Conservation (phyloP, 2,888 invertebrate genomes). For the Lepetodrilus schrolli region DNA sequence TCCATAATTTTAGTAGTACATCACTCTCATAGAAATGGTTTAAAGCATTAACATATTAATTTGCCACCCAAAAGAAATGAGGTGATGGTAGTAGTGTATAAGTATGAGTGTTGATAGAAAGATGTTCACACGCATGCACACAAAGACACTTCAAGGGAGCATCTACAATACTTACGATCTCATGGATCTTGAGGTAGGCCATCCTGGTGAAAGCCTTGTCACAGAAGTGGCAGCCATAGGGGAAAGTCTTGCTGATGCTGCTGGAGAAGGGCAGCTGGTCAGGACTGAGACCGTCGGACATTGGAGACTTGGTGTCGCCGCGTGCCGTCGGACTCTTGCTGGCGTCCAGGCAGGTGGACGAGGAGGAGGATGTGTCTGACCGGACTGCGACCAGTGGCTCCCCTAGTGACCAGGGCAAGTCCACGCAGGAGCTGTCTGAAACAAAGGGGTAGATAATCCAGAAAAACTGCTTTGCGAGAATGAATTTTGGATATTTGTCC, state of each 20-base stretch:
- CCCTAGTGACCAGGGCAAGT: constrained; percentile 29
- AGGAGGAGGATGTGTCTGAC: constrained; percentile 37
- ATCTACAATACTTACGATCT: constrained; percentile 91
- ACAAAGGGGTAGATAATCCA: not conserved
- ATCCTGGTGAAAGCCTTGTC: constrained; percentile 91
- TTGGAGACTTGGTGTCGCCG: constrained; percentile 41
- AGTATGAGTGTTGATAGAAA: too few relatives aligned
- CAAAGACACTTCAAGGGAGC: too few relatives aligned
- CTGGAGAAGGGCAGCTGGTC: constrained; percentile 80
- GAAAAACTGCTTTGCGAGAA: too few relatives aligned
- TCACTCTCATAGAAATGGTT: too few relatives aligned
- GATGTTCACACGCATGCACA: too few relatives aligned
- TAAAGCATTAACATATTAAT: too few relatives aligned
- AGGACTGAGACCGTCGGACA: constrained; percentile 47
- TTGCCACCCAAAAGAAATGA: too few relatives aligned
- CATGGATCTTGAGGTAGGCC: constrained; percentile 91
- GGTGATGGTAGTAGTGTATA: too few relatives aligned
- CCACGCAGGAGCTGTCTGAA: constrained; percentile 8
- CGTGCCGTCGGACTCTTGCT: constrained; percentile 30
- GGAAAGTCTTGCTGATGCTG: constrained; percentile 84
- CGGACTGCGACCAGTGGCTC: constrained; percentile 24
- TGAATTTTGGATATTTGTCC: too few relatives aligned
- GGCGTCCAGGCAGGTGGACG: constrained; percentile 23
- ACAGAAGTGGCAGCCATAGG: constrained; percentile 93
- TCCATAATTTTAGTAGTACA: too few relatives aligned